These are phyloP conservation scores for Dasypus novemcinctus DNA, from an alignment of 2,113 vertebrate species.

Conservation along the genomic window DNA sequence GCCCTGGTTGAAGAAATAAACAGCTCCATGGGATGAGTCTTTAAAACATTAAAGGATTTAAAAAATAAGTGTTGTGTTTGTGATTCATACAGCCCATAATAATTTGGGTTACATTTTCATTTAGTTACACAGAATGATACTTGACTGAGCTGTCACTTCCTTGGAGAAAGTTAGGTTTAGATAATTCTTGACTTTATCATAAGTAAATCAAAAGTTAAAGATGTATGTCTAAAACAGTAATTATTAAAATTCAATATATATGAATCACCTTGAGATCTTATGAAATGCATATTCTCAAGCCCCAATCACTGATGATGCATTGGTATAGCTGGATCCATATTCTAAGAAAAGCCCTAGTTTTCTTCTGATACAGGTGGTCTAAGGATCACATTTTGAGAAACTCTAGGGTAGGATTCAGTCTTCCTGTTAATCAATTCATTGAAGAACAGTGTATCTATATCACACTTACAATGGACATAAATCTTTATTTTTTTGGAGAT, in stretches of 20 bases:
- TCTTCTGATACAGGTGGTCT: neutral
- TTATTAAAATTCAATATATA: neutral
- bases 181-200: neutral
- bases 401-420: neutral
- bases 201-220: neutral
- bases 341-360: neutral
- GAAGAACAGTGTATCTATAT: neutral
- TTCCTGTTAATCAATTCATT: neutral
- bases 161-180: neutral
- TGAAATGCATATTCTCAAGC: neutral
- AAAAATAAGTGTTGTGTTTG: conserved; percentile 65
- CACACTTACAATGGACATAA: neutral
- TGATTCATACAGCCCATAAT: conserved; percentile 60
- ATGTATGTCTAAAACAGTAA: neutral
- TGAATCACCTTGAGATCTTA: neutral
- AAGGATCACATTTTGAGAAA: neutral
- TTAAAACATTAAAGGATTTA: conserved; percentile 68
- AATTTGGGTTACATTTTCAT: conserved; percentile 64
- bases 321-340: neutral
- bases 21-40: conserved; percentile 57
- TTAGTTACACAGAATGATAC: conserved; percentile 37
- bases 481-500: neutral
- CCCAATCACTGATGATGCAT: neutral
- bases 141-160: neutral
- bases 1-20: conserved; percentile 70